Base-by-base conservation (phyloP, 2,797 vertebrate genomes). In the Hafferia zeledoni region DNA sequence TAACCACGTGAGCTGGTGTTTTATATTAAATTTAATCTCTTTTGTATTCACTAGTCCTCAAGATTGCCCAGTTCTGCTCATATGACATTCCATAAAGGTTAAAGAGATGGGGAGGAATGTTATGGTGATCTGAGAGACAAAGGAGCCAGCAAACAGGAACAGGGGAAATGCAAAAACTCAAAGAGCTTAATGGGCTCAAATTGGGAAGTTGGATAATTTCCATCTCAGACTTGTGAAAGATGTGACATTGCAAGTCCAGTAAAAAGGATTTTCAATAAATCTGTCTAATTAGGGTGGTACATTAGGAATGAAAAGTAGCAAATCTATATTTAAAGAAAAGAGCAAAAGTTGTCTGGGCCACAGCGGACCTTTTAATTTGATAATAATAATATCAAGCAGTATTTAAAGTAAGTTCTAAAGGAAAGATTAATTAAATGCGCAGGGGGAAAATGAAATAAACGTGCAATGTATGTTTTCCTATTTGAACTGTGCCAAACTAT, bases 241-340 rank as follows among this genome's bases (percentile, higher is more conserved):
- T 79, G 47, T 89, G 92, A 93, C 94, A 80, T 43, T 95, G 86
- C 60, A 83, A 82, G 83, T 92, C 74, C 93, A 72, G 90, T 90
- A 79, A 94, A 94, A 95, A 95, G 80, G 91, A 88, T 95, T 94
- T 96, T 90, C 94, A 91, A 72, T 95, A 90, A 93, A 94, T 86
- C 93, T 95, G 70, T 93, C 94, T 94, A 89, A 95, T 95, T 93
- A 92, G 52, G 28, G 14, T 65, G 46, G 69, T 90, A 63, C 77
- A 70, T 88, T 89, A 95, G 67, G 69, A 95, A 90, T 84, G 83
- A 95, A 90, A 94, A 90, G 86, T 94, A 94, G 93, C 55, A 87
- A 94, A 90, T 96, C 80, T 90, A 55, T 95, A 89, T 79, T 74
- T 96, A 90, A 96, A 90, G 87, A 90, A 94, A 81, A 52, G 52